Percentiles rank a stretch among this genome's conserved stretches.
Evolutionary conservation across 2,113 vertebrate genomes (phyloP).

Genomic region (Zingel zingel): DNA sequence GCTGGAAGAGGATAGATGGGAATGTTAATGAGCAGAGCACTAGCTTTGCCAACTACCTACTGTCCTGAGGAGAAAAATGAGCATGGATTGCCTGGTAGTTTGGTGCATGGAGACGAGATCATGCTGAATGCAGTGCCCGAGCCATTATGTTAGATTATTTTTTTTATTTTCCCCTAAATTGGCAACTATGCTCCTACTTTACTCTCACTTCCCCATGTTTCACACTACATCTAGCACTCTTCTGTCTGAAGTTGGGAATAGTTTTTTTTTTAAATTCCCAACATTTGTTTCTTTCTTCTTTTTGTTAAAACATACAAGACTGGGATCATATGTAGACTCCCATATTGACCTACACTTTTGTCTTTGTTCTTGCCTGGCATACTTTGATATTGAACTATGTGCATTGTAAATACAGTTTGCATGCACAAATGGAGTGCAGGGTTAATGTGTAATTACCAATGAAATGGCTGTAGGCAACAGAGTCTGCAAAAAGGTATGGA

Average conservation of each 20-base stretch:
- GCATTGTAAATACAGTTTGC: constrained; percentile 53
- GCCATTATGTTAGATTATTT: too few species aligned
- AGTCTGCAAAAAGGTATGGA: constrained; percentile 29
- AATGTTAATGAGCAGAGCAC: constrained; percentile 53
- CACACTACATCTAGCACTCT: background rate
- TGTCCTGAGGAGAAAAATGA: constrained; percentile 27
- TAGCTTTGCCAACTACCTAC: constrained; percentile 21
- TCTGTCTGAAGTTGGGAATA: background rate
- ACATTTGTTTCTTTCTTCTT: background rate
- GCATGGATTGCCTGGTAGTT: background rate
- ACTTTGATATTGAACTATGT: constrained; percentile 52
- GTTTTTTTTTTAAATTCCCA: background rate
- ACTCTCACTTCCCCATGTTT: background rate
- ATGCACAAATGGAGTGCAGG: constrained; percentile 54
- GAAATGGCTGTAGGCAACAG: constrained; percentile 35
- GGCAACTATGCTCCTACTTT: background rate
- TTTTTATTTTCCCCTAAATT: background rate
- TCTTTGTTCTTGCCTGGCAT: constrained; percentile 38
- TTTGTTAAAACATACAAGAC: constrained; percentile 24
- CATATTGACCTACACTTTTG: constrained; percentile 34
- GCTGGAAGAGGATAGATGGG: constrained; percentile 52
- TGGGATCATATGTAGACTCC: constrained; percentile 13
- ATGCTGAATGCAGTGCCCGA: constrained; percentile 12
- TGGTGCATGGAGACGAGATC: background rate
- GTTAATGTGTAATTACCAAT: constrained; percentile 48